Evolutionary conservation across 2,888 invertebrate genomes (phyloP).

Genomic region (Phymatocera aterrima): DNA sequence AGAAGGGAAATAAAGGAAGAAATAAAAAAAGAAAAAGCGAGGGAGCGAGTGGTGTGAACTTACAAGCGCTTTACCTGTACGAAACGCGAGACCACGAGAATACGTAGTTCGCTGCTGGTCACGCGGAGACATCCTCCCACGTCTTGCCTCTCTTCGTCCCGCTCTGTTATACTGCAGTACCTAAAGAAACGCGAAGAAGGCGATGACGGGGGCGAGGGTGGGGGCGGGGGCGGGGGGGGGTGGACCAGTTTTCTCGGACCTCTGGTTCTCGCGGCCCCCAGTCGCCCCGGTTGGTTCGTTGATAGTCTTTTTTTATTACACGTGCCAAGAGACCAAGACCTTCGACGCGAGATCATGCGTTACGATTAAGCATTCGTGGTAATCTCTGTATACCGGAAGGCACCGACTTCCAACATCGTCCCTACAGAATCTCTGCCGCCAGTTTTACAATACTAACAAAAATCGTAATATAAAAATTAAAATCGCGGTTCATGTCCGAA

Average conservation of each 20-base stretch:
- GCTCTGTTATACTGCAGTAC: too few relatives aligned
- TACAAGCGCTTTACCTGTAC: slow-evolving; percentile 45
- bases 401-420: not conserved
- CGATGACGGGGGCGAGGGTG: slow-evolving; percentile 43
- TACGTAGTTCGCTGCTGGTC: slow-evolving; percentile 39
- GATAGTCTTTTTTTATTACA: slow-evolving; percentile 42
- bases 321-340: slow-evolving; percentile 32
- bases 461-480: too few relatives aligned
- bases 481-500: too few relatives aligned
- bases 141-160: slow-evolving; percentile 29
- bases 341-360: slow-evolving; percentile 41
- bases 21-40: not conserved
- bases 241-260: slow-evolving; percentile 42
- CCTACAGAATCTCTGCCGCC: too few relatives aligned
- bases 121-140: slow-evolving; percentile 38
- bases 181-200: slow-evolving; percentile 48
- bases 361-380: slow-evolving; percentile 37
- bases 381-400: slow-evolving; percentile 37
- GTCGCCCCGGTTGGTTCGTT: not conserved
- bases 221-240: slow-evolving; percentile 56
- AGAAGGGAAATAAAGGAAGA: not conserved
- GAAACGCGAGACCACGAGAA: slow-evolving; percentile 24
- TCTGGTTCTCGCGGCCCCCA: too few relatives aligned
- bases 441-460: too few relatives aligned
- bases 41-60: slow-evolving; percentile 45